These are phyloP conservation scores for Morone chrysops DNA, from an alignment of 2,113 vertebrate genomes.

Conservation along the genomic window DNA sequence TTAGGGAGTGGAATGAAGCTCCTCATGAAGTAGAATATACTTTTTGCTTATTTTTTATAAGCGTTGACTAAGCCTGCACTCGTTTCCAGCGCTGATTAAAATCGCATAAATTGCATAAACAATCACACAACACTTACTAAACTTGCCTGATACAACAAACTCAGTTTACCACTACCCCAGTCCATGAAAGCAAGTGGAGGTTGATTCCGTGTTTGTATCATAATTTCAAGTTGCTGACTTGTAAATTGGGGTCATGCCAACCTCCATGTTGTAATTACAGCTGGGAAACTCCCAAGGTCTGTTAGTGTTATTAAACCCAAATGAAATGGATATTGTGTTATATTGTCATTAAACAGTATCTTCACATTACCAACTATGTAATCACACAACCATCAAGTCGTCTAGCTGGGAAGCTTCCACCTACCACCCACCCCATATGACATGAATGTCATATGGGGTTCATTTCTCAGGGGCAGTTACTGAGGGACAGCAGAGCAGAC, in stretches of 20 bases:
- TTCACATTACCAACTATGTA: neutral
- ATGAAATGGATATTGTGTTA: neutral
- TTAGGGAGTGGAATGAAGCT: constrained; percentile 25
- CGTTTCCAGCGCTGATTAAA: neutral
- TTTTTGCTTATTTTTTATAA: neutral
- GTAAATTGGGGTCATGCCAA: neutral
- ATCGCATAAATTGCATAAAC: neutral
- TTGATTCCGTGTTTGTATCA: neutral
- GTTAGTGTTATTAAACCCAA: neutral
- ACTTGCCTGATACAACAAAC: neutral
- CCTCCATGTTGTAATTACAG: neutral
- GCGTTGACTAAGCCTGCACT: neutral
- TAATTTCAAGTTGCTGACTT: neutral
- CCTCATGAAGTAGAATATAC: neutral
- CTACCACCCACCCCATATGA: neutral
- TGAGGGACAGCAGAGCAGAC: constrained; percentile 6
- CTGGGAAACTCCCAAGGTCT: neutral
- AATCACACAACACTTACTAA: neutral
- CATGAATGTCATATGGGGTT: neutral
- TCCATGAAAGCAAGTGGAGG: neutral
- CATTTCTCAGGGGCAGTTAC: neutral
- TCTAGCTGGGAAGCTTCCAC: neutral
- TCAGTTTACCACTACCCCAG: neutral
- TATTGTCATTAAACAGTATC: neutral
- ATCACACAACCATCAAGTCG: neutral